Evolutionary conservation across 2,888 invertebrate genomes (phyloP), one percentile per base, ranked within the genome.

Genomic region (Caenorhabditis becei): DNA sequence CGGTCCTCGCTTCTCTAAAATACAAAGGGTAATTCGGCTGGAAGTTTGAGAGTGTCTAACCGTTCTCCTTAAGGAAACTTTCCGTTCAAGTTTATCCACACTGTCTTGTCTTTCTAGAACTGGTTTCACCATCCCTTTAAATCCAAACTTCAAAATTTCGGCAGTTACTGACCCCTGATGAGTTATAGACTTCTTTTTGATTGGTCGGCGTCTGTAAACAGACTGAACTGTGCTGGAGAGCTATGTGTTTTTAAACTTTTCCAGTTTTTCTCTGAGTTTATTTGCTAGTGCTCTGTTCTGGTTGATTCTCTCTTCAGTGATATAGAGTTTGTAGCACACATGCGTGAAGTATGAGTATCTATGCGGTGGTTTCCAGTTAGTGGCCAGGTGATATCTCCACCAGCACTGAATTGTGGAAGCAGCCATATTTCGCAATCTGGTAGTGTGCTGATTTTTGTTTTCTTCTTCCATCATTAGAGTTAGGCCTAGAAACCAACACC

Each of bases 381-480:
- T 83, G 8, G 83, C 81, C 1, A 79, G 51, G 41, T 83, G 80
- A 71, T 82, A 83, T 53, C 83, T 66, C 69, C 72, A 83, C 89
- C 89, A 89, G 28, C 80, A 78, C 58, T 89, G 89, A 59, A 89
- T 88, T n/a, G 86, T 67, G 4, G 82, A 82, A 1, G 89, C 89
- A 0, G 89, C 87, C 23, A 86, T 53, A 62, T 87, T 83, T 62
- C 87, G 77, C 24, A 88, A 72, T 53, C 84, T 80, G 14, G 66
- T 79, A 44, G 86, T 77, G 49, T 87, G 77, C 61, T 88, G 80
- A 32, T 83, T 70, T 54, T 88, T 87, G 41, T 85, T 83, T 44
- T 88, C 87, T 41, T 89, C 86, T 53, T 88, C 86, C 80, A 89
- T 84, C 88, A 88, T 86, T 47, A 89, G 74, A 8, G 87, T 85